A percentile compares a stretch with the other conserved stretches of the same genome.
These are phyloP conservation scores for Trichogramma dendrolimi DNA, from an alignment of 2,888 invertebrate species.

Conservation along the genomic window DNA sequence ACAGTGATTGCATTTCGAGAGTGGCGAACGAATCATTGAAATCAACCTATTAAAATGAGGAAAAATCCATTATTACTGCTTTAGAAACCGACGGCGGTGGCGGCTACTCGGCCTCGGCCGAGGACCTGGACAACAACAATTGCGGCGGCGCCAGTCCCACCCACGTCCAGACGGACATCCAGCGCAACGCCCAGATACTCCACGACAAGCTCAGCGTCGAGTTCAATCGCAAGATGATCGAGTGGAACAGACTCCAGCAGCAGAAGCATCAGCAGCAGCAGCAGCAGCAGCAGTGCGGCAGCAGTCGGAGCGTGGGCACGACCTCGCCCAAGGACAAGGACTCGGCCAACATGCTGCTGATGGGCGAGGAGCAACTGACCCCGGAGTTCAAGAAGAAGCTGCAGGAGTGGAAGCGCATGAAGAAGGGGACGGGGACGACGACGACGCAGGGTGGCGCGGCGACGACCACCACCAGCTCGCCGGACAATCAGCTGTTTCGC, in stretches of 20 bases:
- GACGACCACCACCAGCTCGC: conserved; percentile 30
- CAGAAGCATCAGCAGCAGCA: conserved; percentile 22
- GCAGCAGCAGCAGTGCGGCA: conserved; percentile 15
- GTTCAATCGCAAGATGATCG: conserved; percentile 68
- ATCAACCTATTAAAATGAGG: not conserved
- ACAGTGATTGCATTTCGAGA: not conserved
- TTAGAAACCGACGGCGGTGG: conserved; percentile 31
- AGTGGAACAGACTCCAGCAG: conserved; percentile 55
- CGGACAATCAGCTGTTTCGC: conserved; percentile 39
- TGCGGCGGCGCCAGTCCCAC: conserved; percentile 29
- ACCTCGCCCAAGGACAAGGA: conserved; percentile 30
- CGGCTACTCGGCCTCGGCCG: conserved; percentile 41
- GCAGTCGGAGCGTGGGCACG: conserved; percentile 6
- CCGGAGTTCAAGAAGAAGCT: conserved; percentile 79
- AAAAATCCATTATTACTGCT: not conserved
- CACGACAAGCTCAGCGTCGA: conserved; percentile 70
- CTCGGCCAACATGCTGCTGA: conserved; percentile 41
- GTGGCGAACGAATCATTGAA: not conserved
- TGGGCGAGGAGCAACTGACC: conserved; percentile 67
- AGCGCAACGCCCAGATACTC: conserved; percentile 67
- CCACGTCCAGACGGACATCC: conserved; percentile 62
- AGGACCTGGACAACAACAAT: conserved; percentile 36
- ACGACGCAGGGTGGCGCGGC: conserved; percentile 11
- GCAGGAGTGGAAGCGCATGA: conserved; percentile 79
- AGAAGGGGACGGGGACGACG: conserved; percentile 46